phyloP scores from a whole-genome alignment of 2,797 vertebrate genomes.

The Phalanger gymnotis region DNA sequence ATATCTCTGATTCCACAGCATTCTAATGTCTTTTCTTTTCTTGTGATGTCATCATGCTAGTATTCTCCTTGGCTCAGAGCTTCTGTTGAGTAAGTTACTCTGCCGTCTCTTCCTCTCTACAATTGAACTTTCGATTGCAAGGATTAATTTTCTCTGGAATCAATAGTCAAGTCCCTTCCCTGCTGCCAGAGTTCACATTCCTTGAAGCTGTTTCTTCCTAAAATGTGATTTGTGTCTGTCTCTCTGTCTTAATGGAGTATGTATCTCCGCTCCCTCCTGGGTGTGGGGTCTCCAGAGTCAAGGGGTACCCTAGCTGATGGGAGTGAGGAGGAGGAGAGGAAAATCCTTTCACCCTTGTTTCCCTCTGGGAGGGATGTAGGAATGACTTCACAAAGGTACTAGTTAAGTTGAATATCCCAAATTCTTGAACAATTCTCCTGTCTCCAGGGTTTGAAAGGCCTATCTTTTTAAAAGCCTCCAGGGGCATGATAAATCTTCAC shows the following conservation, averaged over 20 bases:
- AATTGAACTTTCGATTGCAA: not conserved
- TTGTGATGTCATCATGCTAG: not conserved
- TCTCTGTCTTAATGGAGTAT: not conserved
- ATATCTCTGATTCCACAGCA: not conserved
- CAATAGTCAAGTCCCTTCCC: not conserved
- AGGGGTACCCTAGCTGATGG: not conserved
- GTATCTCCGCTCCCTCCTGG: not conserved
- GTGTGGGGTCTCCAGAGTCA: not conserved
- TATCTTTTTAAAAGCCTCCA: not conserved
- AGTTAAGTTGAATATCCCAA: not conserved
- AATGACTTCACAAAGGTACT: not conserved
- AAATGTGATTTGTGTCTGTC: not conserved
- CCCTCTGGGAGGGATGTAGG: not conserved
- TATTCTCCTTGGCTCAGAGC: not conserved
- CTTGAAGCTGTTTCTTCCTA: not conserved
- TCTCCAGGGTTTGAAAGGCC: not conserved
- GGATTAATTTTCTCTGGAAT: not conserved
- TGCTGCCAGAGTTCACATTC: not conserved
- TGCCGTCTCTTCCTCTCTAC: not conserved
- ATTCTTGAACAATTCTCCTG: not conserved
- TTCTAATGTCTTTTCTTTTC: not conserved
- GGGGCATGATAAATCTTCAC: not conserved
- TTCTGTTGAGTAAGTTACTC: not conserved
- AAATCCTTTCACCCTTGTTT: not conserved
- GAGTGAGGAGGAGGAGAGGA: not conserved